phyloP scores from a whole-genome alignment of 2,113 vertebrate species.

The Ictalurus punctatus region DNA sequence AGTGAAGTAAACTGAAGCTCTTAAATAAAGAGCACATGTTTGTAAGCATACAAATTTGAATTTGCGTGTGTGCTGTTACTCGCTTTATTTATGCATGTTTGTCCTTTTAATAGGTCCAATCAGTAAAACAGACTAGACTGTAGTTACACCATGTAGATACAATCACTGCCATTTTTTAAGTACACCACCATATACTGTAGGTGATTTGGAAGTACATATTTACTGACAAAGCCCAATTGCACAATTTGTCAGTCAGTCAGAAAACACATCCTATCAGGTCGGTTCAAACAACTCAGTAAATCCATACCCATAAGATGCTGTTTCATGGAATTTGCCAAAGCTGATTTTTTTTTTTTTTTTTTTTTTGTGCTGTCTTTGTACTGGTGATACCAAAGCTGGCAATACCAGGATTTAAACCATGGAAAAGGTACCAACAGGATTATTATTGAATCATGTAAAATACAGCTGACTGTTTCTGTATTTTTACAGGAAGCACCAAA shows the following conservation, averaged over 20 bases:
- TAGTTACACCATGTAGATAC: not conserved
- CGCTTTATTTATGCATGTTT: not conserved
- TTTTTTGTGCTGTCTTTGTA: not conserved
- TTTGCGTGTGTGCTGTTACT: not conserved
- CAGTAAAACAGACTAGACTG: not conserved
- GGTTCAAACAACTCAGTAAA: not conserved
- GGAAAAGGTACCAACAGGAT: not conserved
- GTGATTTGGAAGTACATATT: not conserved
- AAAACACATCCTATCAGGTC: not conserved
- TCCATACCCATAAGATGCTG: slow-evolving; percentile 35
- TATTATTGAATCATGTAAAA: not conserved
- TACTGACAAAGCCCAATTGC: not conserved
- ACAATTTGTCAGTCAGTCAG: not conserved
- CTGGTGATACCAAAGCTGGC: slow-evolving; percentile 60
- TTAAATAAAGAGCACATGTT: not conserved
- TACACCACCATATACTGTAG: not conserved
- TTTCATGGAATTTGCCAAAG: not conserved
- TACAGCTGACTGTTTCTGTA: not conserved
- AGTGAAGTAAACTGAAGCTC: not conserved
- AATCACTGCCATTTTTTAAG: not conserved
- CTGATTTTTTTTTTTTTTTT: not conserved
- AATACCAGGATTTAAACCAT: slow-evolving; percentile 28
- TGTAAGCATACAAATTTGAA: not conserved
- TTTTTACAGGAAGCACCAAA: not conserved
- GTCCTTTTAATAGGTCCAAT: not conserved